Percentiles rank a stretch among this genome's conserved stretches.
These are phyloP conservation scores for Drosophila tsacasi DNA, from an alignment of 1,140 invertebrate genomes.

Conservation along the genomic window DNA sequence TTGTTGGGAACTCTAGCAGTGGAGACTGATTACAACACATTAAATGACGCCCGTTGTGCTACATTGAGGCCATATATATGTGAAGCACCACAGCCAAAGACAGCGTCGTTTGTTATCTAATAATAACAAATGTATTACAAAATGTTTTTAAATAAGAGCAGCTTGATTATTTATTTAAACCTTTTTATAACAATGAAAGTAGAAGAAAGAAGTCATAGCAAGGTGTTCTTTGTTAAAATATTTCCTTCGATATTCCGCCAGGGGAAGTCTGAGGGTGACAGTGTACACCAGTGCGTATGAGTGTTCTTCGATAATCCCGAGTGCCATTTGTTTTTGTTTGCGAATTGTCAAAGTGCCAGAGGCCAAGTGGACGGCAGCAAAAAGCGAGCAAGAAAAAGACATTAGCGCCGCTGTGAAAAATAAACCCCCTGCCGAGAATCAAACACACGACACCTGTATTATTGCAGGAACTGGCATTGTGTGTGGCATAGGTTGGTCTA, in stretches of 20 bases:
- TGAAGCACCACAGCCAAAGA: constrained; percentile 46
- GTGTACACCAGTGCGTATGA: constrained; percentile 28
- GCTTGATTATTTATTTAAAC: not conserved
- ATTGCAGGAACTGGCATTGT: not conserved
- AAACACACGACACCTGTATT: constrained; percentile 9
- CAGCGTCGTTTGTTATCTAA: constrained; percentile 5
- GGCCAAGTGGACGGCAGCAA: constrained; percentile 43
- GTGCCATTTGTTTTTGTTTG: constrained; percentile 73
- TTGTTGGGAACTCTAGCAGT: not conserved
- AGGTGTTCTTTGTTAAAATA: not conserved
- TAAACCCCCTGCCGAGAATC: constrained; percentile 40
- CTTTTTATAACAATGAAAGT: not conserved
- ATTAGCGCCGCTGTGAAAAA: constrained; percentile 63
- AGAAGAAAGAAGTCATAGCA: too few species aligned
- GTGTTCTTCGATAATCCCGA: constrained; percentile 37
- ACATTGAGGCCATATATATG: too few species aligned
- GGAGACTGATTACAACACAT: not conserved
- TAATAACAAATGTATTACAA: not conserved
- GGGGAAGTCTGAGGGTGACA: not conserved
- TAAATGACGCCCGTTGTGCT: constrained; percentile 34
- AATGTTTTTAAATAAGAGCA: not conserved
- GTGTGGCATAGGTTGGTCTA: constrained; percentile 2
- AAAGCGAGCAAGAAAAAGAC: constrained; percentile 74
- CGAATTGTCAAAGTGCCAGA: constrained; percentile 78
- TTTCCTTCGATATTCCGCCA: not conserved